phyloP scores from a whole-genome alignment of 2,113 vertebrate genomes.

The Microcebus lehilahytsara region DNA sequence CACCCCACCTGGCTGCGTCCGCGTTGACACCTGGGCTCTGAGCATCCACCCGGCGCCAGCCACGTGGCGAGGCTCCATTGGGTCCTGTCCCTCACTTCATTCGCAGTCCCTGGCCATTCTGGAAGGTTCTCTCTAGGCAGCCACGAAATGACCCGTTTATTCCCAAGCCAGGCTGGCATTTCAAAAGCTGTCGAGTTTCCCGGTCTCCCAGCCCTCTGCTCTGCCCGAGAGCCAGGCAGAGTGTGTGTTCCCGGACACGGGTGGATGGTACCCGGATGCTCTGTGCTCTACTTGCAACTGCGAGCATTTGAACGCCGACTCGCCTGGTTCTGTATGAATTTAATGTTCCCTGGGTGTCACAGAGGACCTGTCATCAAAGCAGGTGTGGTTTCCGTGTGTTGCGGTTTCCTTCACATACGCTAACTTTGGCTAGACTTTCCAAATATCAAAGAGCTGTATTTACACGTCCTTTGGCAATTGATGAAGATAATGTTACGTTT shows the following conservation, averaged over 20 bases:
- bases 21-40: accelerated
- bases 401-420: accelerated
- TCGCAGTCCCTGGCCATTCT: not conserved
- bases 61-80: accelerated
- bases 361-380: not conserved
- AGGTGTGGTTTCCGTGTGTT: accelerated
- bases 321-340: not conserved
- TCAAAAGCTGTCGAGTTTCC: accelerated
- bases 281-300: not conserved
- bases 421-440: not conserved
- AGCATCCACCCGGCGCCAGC: accelerated
- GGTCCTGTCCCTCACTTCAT: too few relatives aligned
- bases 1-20: accelerated
- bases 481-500: not conserved
- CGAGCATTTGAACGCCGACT: accelerated
- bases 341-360: not conserved
- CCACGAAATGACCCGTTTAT: accelerated
- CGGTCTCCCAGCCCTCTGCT: accelerated
- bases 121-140: not conserved
- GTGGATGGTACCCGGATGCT: accelerated
- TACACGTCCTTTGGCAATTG: not conserved
- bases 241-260: not conserved
- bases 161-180: not conserved
- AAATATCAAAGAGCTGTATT: not conserved
- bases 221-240: not conserved